Base-by-base conservation (phyloP, 2,797 vertebrate genomes). In the Sebastes minor region DNA sequence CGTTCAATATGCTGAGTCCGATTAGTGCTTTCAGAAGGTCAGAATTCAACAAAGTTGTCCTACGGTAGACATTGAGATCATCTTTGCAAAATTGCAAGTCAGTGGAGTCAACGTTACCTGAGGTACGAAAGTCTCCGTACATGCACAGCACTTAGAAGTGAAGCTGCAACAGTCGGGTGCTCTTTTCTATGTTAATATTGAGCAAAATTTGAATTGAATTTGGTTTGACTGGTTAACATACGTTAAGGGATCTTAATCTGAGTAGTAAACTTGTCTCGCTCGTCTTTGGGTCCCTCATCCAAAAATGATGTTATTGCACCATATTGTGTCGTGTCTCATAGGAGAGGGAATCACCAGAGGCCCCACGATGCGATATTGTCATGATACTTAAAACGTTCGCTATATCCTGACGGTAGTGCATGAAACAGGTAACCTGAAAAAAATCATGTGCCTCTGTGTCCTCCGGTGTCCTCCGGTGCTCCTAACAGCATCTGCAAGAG, bases 1-100 rank as follows among this genome's bases (percentile, higher is more conserved):
- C 25, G 77, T 85, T 83, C 69, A 65, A 66, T 59, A 70, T 74
- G 77, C 23, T 55, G 61, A 73, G 61, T 65, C 46, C 53, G 27
- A 69, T 80, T 80, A 38, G 4, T 30, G 67, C 27, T 73, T 63
- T 83, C 22, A 64, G 38, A 23, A 53, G 38, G 4, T 74, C 53
- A 72, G 53, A 76, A 76, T 63, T 46, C 49, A 27, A 6, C 3
- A 18, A 71, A 74, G 42, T 80, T 75, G 14, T 46, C 38, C 16
- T 6, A 14, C 16, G 2, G 10, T 28, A 9, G 23, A 78, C 59
- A 49, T 76, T 22, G 2, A 69, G 32, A 63, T 49, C 2, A 11
- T 70, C 28, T 52, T 35, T 46, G 63, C 10, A 22, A n/a, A 23
- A n/a, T 1, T 2, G 16, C 22, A 42, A 61, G 61, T 68, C 18